Base-by-base conservation (phyloP, 2,888 invertebrate genomes). In the Incurvaria masculella region DNA sequence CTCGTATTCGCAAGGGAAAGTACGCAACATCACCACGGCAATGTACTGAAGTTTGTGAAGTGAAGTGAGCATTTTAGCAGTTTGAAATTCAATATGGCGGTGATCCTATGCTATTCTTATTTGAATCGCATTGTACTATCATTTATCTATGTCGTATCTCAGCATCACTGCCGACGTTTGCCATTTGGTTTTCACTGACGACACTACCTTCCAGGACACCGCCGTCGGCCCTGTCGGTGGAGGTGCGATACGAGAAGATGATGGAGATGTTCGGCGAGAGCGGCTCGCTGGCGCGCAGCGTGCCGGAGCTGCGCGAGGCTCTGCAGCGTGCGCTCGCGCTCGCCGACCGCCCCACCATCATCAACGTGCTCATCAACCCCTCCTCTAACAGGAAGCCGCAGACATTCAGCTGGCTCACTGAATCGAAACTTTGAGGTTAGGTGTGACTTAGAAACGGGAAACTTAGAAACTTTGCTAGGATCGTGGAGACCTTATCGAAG, bases 391-490 rank as follows among this genome's bases (percentile, higher is more conserved):
- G 97, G 54, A 97, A 96, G 69, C 86, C 90, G 38, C 97, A 97
- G 74, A 83, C 88, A 17, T 95, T 94, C 68, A 88, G 82, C 63
- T 96, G 96, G 96, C 79, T 96, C 4, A 95, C 96, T 0, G 91
- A 94, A 71, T 94, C 95, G 5, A 96, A 96, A 69, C 76, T 94
- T n/a, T n/a, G n/a, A n/a, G n/a, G n/a, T n/a, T n/a, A n/a, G n/a
- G n/a, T n/a, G n/a, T n/a, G n/a, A n/a, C n/a, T n/a, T n/a, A n/a
- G n/a, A n/a, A n/a, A n/a, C n/a, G n/a, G n/a, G n/a, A n/a, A n/a
- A n/a, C n/a, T n/a, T n/a, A n/a, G n/a, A n/a, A n/a, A n/a, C n/a
- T n/a, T n/a, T n/a, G n/a, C n/a, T n/a, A n/a, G n/a, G n/a, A n/a
- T n/a, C n/a, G n/a, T n/a, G n/a, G n/a, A n/a, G n/a, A n/a, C n/a